Conservation (phyloP, 2,888 invertebrate genomes). For the Cheilosia vernalis region DNA sequence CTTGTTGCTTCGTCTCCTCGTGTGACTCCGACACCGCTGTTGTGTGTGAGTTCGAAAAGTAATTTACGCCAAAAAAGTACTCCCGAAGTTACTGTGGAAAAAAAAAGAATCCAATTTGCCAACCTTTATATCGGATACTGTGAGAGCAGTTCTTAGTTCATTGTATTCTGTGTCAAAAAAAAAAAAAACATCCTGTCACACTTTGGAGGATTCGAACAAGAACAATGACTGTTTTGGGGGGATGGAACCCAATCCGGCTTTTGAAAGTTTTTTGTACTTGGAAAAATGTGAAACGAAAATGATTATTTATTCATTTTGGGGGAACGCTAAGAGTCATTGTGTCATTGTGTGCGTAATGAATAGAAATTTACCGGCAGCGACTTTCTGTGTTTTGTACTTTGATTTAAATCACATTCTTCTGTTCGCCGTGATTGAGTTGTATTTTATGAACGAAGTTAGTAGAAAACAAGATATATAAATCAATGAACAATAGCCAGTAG, state of each 20-base stretch:
- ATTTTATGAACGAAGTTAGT: conserved; percentile 7
- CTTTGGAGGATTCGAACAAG: conserved; percentile 34
- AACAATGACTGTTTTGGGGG: background rate
- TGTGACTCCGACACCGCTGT: conserved; percentile 31
- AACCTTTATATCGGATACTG: conserved; percentile 3
- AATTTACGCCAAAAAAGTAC: conserved; percentile 41
- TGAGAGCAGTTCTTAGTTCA: conserved; percentile 35
- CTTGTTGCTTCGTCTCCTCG: conserved; percentile 65
- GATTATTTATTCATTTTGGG: conserved; percentile 64
- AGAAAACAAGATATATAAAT: conserved; percentile 52
- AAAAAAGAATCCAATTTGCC: conserved; percentile 38
- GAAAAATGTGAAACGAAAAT: conserved; percentile 59
- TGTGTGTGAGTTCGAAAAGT: conserved; percentile 20
- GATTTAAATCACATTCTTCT: conserved; percentile 13
- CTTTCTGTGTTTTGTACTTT: background rate
- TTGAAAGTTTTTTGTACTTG: conserved; percentile 44
- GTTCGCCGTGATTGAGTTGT: conserved; percentile 22
- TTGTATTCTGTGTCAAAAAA: conserved; percentile 38
- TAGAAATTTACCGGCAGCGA: conserved; percentile 40
- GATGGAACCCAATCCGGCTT: background rate
- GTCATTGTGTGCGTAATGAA: conserved; percentile 54
- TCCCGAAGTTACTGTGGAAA: background rate
- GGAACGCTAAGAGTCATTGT: conserved; percentile 26
- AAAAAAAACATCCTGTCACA: conserved; percentile 38
- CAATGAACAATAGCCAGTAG: conserved; percentile 57